A percentile compares a stretch with the other conserved stretches of the same genome.
Evolutionary conservation across 2,888 invertebrate genomes (phyloP).

Genomic region (Drosophila silvestris): DNA sequence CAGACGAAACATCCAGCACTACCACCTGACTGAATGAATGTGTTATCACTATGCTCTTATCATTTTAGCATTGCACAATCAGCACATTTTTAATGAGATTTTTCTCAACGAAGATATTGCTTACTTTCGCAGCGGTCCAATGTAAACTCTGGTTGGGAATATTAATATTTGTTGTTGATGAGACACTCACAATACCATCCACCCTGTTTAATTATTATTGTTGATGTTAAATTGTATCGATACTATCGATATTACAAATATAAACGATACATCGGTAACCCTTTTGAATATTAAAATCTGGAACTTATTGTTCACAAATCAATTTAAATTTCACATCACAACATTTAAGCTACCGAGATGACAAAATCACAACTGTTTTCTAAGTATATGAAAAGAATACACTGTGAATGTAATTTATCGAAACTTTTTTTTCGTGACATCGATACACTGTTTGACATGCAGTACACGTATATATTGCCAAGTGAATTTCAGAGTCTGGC

Average conservation of each 20-base stretch:
- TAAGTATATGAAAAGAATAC: not conserved
- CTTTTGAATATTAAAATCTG: not conserved
- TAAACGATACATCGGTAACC: not conserved
- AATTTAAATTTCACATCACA: not conserved
- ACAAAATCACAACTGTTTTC: not conserved
- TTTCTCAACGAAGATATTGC: conserved; percentile 30
- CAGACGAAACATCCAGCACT: conserved; percentile 38
- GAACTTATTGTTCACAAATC: not conserved
- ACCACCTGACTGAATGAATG: conserved; percentile 55
- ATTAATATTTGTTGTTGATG: conserved; percentile 55
- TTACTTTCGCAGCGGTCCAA: conserved; percentile 40
- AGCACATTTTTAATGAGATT: conserved; percentile 10
- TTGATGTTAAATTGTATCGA: conserved; percentile 41
- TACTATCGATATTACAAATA: conserved; percentile 26
- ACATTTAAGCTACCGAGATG: not conserved
- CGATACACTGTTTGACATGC: not conserved
- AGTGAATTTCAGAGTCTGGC: not conserved
- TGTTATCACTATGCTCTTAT: conserved; percentile 35
- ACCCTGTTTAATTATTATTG: conserved; percentile 51
- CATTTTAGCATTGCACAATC: conserved; percentile 8
- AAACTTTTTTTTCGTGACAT: not conserved
- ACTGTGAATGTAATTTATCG: not conserved
- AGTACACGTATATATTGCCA: not conserved
- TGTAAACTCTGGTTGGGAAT: conserved; percentile 30
- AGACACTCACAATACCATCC: conserved; percentile 27